A percentile compares a stretch with the other conserved stretches of the same genome.
phyloP scores from a whole-genome alignment of 1,140 invertebrate species.

The Archivesica marissinica region DNA sequence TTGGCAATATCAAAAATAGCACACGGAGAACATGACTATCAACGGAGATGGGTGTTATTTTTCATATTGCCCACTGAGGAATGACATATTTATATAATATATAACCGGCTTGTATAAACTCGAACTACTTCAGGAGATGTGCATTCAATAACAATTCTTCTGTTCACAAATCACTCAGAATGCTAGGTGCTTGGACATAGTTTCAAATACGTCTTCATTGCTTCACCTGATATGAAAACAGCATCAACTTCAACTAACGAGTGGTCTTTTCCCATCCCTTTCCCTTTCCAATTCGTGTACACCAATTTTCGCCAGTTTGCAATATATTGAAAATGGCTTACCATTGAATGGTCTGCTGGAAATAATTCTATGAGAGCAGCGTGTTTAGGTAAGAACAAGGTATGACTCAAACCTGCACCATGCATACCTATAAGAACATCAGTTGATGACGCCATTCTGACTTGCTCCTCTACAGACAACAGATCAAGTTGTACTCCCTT shows the following conservation, averaged over 20 bases:
- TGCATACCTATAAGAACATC: constrained; percentile 99
- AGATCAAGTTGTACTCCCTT: constrained; percentile 77
- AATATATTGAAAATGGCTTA: constrained; percentile 78
- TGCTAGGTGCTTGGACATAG: too few relatives aligned
- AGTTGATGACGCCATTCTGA: constrained; percentile 86
- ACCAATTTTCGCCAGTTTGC: constrained; percentile 78
- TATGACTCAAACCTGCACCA: constrained; percentile 96
- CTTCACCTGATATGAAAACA: too few relatives aligned
- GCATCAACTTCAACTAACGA: constrained; percentile 60
- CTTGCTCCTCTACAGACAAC: constrained; percentile 73
- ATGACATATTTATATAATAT: too few relatives aligned
- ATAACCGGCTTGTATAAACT: too few relatives aligned
- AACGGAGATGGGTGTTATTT: too few relatives aligned
- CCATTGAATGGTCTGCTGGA: constrained; percentile 74
- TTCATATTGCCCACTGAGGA: too few relatives aligned
- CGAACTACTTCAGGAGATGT: too few relatives aligned
- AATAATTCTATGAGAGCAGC: constrained; percentile 97
- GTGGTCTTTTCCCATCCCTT: constrained; percentile 70
- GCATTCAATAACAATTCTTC: too few relatives aligned
- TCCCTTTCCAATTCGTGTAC: constrained; percentile 78
- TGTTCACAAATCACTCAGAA: too few relatives aligned
- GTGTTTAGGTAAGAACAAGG: constrained; percentile 97
- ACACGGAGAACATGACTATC: too few relatives aligned
- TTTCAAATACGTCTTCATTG: too few relatives aligned
- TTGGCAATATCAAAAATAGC: too few relatives aligned